Conservation (phyloP, 2,113 vertebrate genomes). For the Paracanthobrama guichenoti region DNA sequence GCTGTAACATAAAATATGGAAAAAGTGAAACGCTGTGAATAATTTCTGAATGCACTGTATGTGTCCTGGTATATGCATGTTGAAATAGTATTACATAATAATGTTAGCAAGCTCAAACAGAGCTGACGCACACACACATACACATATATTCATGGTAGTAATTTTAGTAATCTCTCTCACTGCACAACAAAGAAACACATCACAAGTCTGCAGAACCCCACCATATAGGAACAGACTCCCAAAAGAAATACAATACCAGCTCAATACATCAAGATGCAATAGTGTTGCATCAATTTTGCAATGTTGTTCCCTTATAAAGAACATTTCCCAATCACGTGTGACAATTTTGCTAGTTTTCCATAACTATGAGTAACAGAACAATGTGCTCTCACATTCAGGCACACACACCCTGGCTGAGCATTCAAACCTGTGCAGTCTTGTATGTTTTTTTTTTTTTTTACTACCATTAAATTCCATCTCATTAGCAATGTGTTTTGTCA, state of each 20-base stretch:
- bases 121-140: not conserved
- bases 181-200: constrained; percentile 44
- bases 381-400: not conserved
- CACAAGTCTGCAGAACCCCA: not conserved
- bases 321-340: not conserved
- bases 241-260: not conserved
- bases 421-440: constrained; percentile 5
- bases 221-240: not conserved
- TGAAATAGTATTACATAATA: not conserved
- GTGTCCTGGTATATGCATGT: too few relatives aligned
- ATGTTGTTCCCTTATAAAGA: not conserved
- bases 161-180: not conserved
- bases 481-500: not conserved
- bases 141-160: not conserved
- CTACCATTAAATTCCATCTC: not conserved
- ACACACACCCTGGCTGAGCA: not conserved
- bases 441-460: not conserved
- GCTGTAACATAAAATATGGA: too few relatives aligned
- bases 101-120: not conserved
- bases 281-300: constrained; percentile 2
- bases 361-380: not conserved
- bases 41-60: too few relatives aligned
- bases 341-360: not conserved
- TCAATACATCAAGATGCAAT: not conserved
- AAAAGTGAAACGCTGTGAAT: too few relatives aligned